Evolutionary conservation across 2,888 invertebrate genomes (phyloP), one percentile per base, ranked within the genome.

Genomic region (Melipona beecheii): DNA sequence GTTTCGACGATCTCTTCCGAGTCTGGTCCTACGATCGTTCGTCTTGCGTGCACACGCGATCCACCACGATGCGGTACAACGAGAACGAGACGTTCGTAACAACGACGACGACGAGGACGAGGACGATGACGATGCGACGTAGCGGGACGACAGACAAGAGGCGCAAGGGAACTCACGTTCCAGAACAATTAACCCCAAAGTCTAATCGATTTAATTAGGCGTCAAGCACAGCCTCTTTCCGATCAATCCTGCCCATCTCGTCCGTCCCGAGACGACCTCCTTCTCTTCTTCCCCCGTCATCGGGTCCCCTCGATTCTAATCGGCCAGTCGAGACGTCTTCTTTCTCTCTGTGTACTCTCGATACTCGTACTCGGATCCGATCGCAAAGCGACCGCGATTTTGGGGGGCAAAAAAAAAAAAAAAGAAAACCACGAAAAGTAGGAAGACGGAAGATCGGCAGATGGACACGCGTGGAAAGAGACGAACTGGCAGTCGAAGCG

Each of bases 101-200:
- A 21, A 21, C 54, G 54, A 62, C 71, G 72, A 83, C 62, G 71
- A 83, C 68, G 24, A 31, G 2, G 21, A 62, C 13, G 31, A 62
- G 11, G 31, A 62, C 13, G 31, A 68, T 31, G 69, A n/a, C n/a
- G n/a, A n/a, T n/a, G n/a, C n/a, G n/a, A n/a, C n/a, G 75, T 64
- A 72, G 81, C 77, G 64, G 43, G 9, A 68, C 81, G 73, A 80
- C 68, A 62, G 82, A 69, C 80, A 43, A 21, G 69, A 64, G 75
- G 43, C 73, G 76, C 80, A 74, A 84, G 72, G 85, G 80, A 88
- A 86, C 86, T 90, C 89, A 82, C 91, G 88, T 93, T 93, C 93
- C 92, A 92, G 92, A 93, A 93, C 92, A 92, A 93, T 93, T 92
- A 93, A 92, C 92, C 90, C 92, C 90, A 93, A 93, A 93, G 92